These are phyloP conservation scores for Drosophila varians DNA, from an alignment of 1,140 invertebrate species.

Conservation along the genomic window DNA sequence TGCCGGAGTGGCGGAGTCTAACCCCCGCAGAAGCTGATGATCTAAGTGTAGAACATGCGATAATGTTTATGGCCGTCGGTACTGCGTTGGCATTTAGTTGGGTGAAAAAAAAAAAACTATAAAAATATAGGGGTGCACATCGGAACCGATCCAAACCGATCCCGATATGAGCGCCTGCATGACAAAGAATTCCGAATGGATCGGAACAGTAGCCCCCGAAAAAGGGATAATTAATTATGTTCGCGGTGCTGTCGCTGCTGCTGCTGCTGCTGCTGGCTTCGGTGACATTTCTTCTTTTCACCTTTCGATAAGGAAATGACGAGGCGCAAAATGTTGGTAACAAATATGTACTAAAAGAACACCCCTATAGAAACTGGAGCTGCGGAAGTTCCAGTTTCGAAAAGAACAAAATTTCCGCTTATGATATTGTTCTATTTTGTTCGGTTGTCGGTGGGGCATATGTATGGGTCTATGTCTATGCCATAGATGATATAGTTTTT, in stretches of 20 bases:
- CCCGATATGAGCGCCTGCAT: slow-evolving; percentile 59
- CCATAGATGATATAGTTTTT: slow-evolving; percentile 36
- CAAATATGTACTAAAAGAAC: not conserved
- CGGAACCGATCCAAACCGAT: slow-evolving; percentile 4
- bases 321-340: slow-evolving; percentile 53
- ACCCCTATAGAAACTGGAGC: slow-evolving; percentile 39
- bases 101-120: slow-evolving; percentile 10
- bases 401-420: slow-evolving; percentile 47
- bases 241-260: slow-evolving; percentile 18
- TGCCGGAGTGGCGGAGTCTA: slow-evolving; percentile 23
- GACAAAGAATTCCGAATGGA: slow-evolving; percentile 25
- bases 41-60: slow-evolving; percentile 80
- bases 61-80: slow-evolving; percentile 68
- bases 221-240: slow-evolving; percentile 77
- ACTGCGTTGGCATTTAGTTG: slow-evolving; percentile 21
- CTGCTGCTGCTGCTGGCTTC: slow-evolving; percentile 19
- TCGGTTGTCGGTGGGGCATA: slow-evolving; percentile 59
- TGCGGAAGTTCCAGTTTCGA: slow-evolving; percentile 25
- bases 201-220: slow-evolving; percentile 39
- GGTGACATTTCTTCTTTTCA: slow-evolving; percentile 68
- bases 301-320: slow-evolving; percentile 75
- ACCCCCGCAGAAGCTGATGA: slow-evolving; percentile 68
- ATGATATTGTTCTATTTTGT: slow-evolving; percentile 27
- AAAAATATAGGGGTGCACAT: slow-evolving; percentile 66
- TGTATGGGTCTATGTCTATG: slow-evolving; percentile 30